A percentile compares a stretch with the other conserved stretches of the same genome.
Conservation (phyloP, 2,797 vertebrate species). For the Gorsachius magnificus region DNA sequence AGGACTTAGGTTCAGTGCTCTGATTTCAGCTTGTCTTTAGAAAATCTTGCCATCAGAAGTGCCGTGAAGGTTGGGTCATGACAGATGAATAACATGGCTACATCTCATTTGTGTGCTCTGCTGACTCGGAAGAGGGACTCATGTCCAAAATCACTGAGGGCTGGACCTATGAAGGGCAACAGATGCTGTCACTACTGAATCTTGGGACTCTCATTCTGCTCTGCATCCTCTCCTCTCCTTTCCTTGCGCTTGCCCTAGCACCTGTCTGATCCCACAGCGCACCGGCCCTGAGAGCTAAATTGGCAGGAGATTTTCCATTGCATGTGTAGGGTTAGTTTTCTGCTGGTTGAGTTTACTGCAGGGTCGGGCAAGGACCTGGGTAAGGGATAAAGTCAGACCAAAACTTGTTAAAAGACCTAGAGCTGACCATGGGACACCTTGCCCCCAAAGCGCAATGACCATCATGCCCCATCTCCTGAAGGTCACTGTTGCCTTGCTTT, state of each 20-base stretch:
- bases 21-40: not conserved
- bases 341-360: not conserved
- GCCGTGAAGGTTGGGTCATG: not conserved
- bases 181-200: not conserved
- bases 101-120: not conserved
- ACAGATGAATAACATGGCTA: accelerated
- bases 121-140: not conserved
- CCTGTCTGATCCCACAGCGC: not conserved
- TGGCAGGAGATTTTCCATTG: not conserved
- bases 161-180: not conserved
- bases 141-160: not conserved
- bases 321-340: not conserved
- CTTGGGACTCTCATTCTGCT: not conserved
- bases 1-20: not conserved
- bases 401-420: not conserved
- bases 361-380: not conserved
- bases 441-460: not conserved
- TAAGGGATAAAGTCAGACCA: not conserved
- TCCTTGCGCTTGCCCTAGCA: not conserved
- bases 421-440: not conserved
- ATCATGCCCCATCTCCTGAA: not conserved
- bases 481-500: not conserved
- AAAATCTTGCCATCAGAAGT: not conserved
- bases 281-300: not conserved
- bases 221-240: not conserved